Conservation (phyloP, 2,113 vertebrate species). For the Narcine bancroftii region DNA sequence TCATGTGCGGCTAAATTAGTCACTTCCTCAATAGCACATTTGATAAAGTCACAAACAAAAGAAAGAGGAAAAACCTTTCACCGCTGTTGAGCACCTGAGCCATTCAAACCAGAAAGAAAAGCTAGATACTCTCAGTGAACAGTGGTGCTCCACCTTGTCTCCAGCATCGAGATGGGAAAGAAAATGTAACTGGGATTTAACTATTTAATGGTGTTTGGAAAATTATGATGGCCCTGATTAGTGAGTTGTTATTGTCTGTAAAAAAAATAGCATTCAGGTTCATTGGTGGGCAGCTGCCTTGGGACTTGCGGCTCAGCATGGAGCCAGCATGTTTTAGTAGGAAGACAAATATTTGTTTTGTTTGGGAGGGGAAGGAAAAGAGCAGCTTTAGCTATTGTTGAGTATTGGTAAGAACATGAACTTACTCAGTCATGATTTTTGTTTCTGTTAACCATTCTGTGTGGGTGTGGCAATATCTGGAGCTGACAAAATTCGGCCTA, state of each 20-base stretch:
- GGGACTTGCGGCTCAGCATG: neutral
- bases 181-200: neutral
- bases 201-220: neutral
- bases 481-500: neutral
- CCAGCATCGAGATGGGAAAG: neutral
- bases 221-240: neutral
- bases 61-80: neutral
- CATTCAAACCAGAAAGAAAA: neutral
- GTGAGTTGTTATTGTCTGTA: neutral
- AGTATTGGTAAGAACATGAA: neutral
- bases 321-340: neutral
- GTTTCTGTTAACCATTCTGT: neutral
- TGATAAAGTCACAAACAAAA: neutral
- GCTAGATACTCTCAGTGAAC: neutral
- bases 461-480: neutral
- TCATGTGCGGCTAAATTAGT: neutral
- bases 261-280: neutral
- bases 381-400: neutral
- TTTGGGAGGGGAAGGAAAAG: neutral
- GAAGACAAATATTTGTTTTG: neutral
- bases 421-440: neutral
- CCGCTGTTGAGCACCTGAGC: neutral
- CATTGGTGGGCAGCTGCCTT: neutral
- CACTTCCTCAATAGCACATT: neutral
- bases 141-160: neutral